These are phyloP conservation scores for Choristoneura fumiferana DNA, from an alignment of 1,140 invertebrate species.

Conservation along the genomic window DNA sequence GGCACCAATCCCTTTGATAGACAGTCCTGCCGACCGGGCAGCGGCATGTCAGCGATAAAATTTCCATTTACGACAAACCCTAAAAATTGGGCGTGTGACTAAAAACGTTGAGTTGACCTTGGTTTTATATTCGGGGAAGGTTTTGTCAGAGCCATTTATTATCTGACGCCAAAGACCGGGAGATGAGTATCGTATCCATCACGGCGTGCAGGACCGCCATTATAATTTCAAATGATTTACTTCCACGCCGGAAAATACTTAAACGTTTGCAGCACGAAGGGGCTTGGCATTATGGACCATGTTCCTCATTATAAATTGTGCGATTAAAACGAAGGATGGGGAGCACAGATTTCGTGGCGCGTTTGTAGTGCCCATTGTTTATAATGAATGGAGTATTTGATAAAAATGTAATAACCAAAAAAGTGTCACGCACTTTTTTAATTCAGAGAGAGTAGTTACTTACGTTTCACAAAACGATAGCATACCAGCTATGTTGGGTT, in stretches of 20 bases:
- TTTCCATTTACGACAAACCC: conserved; percentile 15
- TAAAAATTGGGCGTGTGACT: conserved; percentile 2
- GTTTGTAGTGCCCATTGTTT: too few relatives aligned
- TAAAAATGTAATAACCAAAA: too few relatives aligned
- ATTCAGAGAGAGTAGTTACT: too few relatives aligned
- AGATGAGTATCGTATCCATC: conserved; percentile 46
- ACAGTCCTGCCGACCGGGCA: neutral
- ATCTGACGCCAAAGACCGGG: conserved; percentile 30
- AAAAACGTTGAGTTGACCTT: conserved; percentile 14
- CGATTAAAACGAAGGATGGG: conserved; percentile 34
- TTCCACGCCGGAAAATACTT: conserved; percentile 32
- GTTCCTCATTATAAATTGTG: conserved; percentile 42
- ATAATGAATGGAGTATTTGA: too few relatives aligned
- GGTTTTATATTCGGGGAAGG: conserved; percentile 14
- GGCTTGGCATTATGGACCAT: conserved; percentile 33
- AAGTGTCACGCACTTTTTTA: too few relatives aligned
- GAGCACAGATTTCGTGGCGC: conserved; percentile 21
- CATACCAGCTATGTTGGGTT: too few relatives aligned
- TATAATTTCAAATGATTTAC: conserved; percentile 52
- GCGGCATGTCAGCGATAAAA: conserved; percentile 1
- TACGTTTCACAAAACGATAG: too few relatives aligned
- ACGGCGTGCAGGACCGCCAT: conserved; percentile 43
- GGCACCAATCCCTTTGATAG: neutral
- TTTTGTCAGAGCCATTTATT: conserved; percentile 40
- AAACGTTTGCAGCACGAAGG: conserved; percentile 27